These are phyloP conservation scores for Doris montereyensis DNA, from an alignment of 2,888 invertebrate species.

Conservation along the genomic window DNA sequence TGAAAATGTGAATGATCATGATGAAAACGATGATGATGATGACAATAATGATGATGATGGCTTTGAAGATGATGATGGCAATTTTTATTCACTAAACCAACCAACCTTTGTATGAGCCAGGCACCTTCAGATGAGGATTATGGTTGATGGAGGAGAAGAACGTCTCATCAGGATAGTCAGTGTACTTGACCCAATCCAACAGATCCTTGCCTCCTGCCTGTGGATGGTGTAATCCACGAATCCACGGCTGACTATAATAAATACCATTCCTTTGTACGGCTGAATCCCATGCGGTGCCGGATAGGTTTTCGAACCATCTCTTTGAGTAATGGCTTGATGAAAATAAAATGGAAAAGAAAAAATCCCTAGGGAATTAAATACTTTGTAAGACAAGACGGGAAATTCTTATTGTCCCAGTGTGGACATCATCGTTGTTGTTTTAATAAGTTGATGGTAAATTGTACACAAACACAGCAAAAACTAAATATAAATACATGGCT, in stretches of 20 bases:
- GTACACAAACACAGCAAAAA: no score
- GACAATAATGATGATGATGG: no score
- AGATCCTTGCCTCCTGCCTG: slow-evolving; percentile 49
- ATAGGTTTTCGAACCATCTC: slow-evolving; percentile 42
- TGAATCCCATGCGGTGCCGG: slow-evolving; percentile 47
- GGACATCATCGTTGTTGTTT: no score
- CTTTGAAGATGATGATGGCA: no score
- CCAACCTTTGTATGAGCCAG: slow-evolving; percentile 46
- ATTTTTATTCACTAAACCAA: background rate
- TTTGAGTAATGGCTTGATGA: slow-evolving; percentile 31
- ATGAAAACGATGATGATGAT: no score
- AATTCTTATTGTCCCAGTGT: no score
- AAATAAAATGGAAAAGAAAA: background rate
- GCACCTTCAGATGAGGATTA: slow-evolving; percentile 57
- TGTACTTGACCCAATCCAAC: slow-evolving; percentile 59
- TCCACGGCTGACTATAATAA: slow-evolving; percentile 53
- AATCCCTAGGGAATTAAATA: no score
- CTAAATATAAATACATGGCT: no score
- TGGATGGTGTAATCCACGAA: slow-evolving; percentile 59
- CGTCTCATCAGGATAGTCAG: slow-evolving; percentile 61
- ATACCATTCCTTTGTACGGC: slow-evolving; percentile 58
- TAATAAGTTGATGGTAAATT: no score
- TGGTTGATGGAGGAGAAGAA: slow-evolving; percentile 62
- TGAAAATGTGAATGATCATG: no score
- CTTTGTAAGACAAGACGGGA: no score